Evolutionary conservation across 2,113 vertebrate genomes (phyloP), one percentile per base, ranked within the genome.

Genomic region (Heliornis fulica): DNA sequence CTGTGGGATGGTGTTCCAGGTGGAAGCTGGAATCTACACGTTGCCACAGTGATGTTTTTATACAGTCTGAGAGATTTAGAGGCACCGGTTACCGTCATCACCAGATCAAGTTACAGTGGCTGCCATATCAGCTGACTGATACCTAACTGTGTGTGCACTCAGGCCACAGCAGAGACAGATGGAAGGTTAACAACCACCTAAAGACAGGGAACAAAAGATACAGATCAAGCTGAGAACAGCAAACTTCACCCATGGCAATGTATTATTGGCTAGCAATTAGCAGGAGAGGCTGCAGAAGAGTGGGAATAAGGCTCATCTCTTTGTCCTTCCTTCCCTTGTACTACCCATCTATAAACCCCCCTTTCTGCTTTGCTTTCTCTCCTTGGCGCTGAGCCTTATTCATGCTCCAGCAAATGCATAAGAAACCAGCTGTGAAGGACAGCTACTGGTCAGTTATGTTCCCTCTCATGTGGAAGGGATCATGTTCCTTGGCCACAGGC

Each of bases 261-360:
- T 46, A 36, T 20, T 41, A 56, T 4, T 34, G 31, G 20, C 12
- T 41, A 66, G 53, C 38, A 91, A 40, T 25, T 34, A 68, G 53
- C 3, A 4, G 18, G 31, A 93, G 53, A 51, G 28, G 17, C 20
- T 93, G 63, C 76, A 87, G 57, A 87, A 50, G 32, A 7, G 34
- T 64, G 16, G 25, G 16, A 77, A 75, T 12, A 53, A 68, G 10
- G 43, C 28, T 86, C 5, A 34, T 70, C 22, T 90, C 40, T 69
- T 69, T 65, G 36, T 38, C 36, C 16, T 66, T 79, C 0, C 0
- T 61, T 68, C 14, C 13, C 13, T 28, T 15, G 6, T 77, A 69
- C 51, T 50, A 18, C 14, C 15, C 0, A 3, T n/a, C 80, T 41
- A 56, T 6, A 93, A 32, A 8, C 20, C 34, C 74, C 19, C 29